Evolutionary conservation across 1,140 invertebrate species (phyloP).

Genomic region (Atta colombica): DNA sequence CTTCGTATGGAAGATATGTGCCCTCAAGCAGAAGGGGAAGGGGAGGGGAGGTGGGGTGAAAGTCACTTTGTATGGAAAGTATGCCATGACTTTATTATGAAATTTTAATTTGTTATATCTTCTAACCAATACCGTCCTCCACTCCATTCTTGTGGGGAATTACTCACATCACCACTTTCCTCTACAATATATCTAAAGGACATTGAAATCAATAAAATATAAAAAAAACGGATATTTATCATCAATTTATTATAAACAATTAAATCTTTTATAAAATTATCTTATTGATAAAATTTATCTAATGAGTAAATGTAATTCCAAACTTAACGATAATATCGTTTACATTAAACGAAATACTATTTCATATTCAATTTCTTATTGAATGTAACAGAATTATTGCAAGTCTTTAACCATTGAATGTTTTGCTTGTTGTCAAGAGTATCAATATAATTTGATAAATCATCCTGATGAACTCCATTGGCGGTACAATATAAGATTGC

Average conservation of each 20-base stretch:
- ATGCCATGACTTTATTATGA: no score
- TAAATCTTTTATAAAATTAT: conserved; percentile 8
- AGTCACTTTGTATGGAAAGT: no score
- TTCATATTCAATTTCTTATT: conserved; percentile 22
- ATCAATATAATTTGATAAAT: conserved; percentile 79
- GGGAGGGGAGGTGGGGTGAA: no score
- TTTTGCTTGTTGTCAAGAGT: conserved; percentile 77
- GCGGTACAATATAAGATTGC: conserved; percentile 81
- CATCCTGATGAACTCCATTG: conserved; percentile 78
- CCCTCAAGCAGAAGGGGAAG: no score
- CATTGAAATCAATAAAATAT: no score
- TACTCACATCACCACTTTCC: no score
- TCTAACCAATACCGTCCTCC: no score
- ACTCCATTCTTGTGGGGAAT: no score
- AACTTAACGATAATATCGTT: conserved; percentile 4
- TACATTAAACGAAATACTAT: conserved; percentile 21
- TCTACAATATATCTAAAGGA: no score
- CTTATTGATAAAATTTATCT: background rate
- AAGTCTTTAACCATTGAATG: conserved; percentile 76
- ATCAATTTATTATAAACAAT: conserved; percentile 7
- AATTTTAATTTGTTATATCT: no score
- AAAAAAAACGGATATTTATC: no score
- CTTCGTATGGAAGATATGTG: no score
- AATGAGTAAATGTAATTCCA: background rate
- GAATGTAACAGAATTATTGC: conserved; percentile 35